Evolutionary conservation across 2,888 invertebrate genomes (phyloP), one percentile per base, ranked within the genome.

Genomic region (Folsomia candida): DNA sequence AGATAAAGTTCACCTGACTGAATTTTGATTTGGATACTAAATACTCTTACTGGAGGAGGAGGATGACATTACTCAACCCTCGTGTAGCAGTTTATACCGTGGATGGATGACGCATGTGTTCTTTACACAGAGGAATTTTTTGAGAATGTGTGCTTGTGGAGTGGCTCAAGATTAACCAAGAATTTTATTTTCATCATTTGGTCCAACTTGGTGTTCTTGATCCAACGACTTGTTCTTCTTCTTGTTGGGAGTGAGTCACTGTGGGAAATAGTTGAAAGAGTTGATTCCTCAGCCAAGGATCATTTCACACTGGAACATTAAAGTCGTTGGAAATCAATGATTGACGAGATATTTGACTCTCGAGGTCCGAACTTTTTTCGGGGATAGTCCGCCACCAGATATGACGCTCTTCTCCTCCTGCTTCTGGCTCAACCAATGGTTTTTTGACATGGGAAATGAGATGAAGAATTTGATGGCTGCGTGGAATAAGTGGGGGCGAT

Each of bases 371-470:
- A 37, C 37, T 37, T 37, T 37, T 37, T 37, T 37, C 6, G 14
- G 37, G 4, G 37, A 9, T 9, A 14, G 37, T 9, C 6, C 37
- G 4, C 37, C 37, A 9, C 37, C 37, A 4, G 37, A 37, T 9
- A 37, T 9, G 37, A 37, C 4, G 14, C 6, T 9, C 14, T 4
- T 9, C 37, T 37, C 6, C 14, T 3, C 2, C 20, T 25, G 59
- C 18, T 59, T 59, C 24, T 27, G 29, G 26, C 20, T 11, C 28
- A 14, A 28, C n/a, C n/a, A 62, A 62, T 62, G 27, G n/a, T 20
- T 62, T 62, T 62, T 62, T 62, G 62, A 62, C 62, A 28, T 68
- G 62, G 62, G 66, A 70, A 70, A 70, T 70, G 70, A 66, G 54
- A 47, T 70, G 70, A 60, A 70, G 70, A 70, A 70, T 70, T 68